A percentile compares a stretch with the other conserved stretches of the same genome.
These are phyloP conservation scores for Petrocephalus schoutedeni DNA, from an alignment of 2,797 vertebrate species.

Conservation along the genomic window DNA sequence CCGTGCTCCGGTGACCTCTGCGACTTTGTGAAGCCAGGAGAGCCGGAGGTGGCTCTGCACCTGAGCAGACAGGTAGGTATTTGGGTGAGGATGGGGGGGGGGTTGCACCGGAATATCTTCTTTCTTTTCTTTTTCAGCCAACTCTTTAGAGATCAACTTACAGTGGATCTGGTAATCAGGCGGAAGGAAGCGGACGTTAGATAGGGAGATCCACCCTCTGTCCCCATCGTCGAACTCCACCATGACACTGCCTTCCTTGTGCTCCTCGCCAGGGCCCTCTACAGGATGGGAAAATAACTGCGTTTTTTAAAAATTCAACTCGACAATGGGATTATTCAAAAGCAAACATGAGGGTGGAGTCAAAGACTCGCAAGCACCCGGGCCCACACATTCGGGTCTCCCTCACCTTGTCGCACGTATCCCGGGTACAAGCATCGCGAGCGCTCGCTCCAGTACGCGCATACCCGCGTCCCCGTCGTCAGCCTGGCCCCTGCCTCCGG, in stretches of 20 bases:
- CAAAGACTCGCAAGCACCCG: constrained; percentile 13
- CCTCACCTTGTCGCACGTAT: constrained; percentile 79
- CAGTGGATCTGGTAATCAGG: constrained; percentile 92
- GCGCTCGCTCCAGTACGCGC: constrained; percentile 93
- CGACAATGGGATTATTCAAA: neutral
- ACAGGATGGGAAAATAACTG: neutral
- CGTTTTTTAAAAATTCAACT: neutral
- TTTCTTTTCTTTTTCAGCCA: neutral
- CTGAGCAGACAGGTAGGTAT: constrained; percentile 44
- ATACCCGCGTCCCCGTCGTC: constrained; percentile 81
- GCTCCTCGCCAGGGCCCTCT: constrained; percentile 73
- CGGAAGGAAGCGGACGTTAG: constrained; percentile 84
- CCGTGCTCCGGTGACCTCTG: constrained; percentile 64
- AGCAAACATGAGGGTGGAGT: neutral
- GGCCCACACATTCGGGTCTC: neutral
- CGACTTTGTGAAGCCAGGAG: constrained; percentile 77
- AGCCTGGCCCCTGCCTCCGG: constrained; percentile 75
- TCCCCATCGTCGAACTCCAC: constrained; percentile 96
- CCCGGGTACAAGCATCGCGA: constrained; percentile 91
- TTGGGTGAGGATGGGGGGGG: neutral
- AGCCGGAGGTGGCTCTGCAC: constrained; percentile 86
- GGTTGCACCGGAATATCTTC: neutral
- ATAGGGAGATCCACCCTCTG: constrained; percentile 83
- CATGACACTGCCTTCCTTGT: constrained; percentile 79
- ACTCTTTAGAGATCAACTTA: constrained; percentile 49